A percentile compares a stretch with the other conserved stretches of the same genome.
Conservation (phyloP, 2,797 vertebrate genomes). For the Sebastiscus albofasciatus region DNA sequence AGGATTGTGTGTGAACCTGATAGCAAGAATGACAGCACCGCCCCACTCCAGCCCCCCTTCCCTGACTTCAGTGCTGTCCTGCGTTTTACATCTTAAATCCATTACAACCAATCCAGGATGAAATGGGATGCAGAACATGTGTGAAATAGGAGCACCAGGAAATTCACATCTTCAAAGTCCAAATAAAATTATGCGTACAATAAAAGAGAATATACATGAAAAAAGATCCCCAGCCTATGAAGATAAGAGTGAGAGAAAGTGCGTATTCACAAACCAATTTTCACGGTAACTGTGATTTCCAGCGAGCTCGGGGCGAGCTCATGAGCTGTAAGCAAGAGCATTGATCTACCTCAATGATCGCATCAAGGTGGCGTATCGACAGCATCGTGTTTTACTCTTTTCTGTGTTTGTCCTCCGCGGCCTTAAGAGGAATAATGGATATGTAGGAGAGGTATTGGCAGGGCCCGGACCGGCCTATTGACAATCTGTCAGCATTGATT, state of each 20-base stretch:
- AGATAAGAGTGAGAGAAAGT: slow-evolving; percentile 39
- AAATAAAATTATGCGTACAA: slow-evolving; percentile 58
- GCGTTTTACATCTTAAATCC: slow-evolving; percentile 67
- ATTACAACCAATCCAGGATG: slow-evolving; percentile 62
- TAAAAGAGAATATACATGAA: slow-evolving; percentile 47
- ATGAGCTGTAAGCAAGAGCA: slow-evolving; percentile 69
- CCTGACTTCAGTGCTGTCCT: slow-evolving; percentile 9
- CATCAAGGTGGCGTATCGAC: slow-evolving; percentile 67
- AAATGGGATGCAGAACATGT: slow-evolving; percentile 62
- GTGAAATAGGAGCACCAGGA: slow-evolving; percentile 56
- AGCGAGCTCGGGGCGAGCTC: slow-evolving; percentile 24
- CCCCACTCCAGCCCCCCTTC: background rate
- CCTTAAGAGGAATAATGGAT: slow-evolving; percentile 79
- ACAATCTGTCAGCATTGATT: slow-evolving; percentile 85
- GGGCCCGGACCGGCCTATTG: slow-evolving; percentile 78
- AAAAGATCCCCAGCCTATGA: background rate
- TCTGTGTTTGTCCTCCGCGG: slow-evolving; percentile 65
- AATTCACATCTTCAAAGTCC: slow-evolving; percentile 42
- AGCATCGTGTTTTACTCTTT: slow-evolving; percentile 66
- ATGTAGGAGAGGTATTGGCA: slow-evolving; percentile 82
- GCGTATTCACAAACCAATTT: slow-evolving; percentile 55
- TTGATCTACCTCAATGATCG: slow-evolving; percentile 68
- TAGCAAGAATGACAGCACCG: slow-evolving; percentile 33
- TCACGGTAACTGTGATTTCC: slow-evolving; percentile 53
- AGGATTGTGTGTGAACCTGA: slow-evolving; percentile 45